Evolutionary conservation across 2,888 invertebrate species (phyloP).

Genomic region (Acanthosepion esculentum): DNA sequence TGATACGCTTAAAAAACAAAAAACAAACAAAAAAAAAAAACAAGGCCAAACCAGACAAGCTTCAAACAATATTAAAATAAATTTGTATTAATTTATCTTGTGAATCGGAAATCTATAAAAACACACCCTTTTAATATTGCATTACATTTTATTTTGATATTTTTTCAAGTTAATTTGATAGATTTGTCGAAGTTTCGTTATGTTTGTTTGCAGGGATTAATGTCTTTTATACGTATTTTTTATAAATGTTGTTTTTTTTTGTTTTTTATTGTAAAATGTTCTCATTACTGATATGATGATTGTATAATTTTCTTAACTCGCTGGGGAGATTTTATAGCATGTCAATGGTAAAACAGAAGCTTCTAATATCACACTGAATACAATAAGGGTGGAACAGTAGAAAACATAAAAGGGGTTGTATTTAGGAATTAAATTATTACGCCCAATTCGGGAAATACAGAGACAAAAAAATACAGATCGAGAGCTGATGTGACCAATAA

Average conservation of each 20-base stretch:
- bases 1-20: too few relatives aligned
- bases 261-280: not conserved
- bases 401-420: not conserved
- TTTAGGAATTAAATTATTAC: not conserved
- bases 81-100: too few relatives aligned
- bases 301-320: not conserved
- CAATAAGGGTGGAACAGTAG: not conserved
- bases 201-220: not conserved
- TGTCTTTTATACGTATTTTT: not conserved
- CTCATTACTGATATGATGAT: not conserved
- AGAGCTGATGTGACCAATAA: too few relatives aligned
- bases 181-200: not conserved
- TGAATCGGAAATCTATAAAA: too few relatives aligned
- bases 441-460: not conserved
- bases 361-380: not conserved
- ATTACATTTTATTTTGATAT: not conserved
- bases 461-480: too few relatives aligned
- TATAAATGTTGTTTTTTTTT: too few relatives aligned
- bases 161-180: not conserved
- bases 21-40: too few relatives aligned
- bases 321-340: not conserved
- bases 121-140: too few relatives aligned
- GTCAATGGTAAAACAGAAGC: not conserved
- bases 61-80: too few relatives aligned
- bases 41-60: too few relatives aligned